Conservation (phyloP, 1,140 invertebrate genomes). For the Elysia chlorotica region DNA sequence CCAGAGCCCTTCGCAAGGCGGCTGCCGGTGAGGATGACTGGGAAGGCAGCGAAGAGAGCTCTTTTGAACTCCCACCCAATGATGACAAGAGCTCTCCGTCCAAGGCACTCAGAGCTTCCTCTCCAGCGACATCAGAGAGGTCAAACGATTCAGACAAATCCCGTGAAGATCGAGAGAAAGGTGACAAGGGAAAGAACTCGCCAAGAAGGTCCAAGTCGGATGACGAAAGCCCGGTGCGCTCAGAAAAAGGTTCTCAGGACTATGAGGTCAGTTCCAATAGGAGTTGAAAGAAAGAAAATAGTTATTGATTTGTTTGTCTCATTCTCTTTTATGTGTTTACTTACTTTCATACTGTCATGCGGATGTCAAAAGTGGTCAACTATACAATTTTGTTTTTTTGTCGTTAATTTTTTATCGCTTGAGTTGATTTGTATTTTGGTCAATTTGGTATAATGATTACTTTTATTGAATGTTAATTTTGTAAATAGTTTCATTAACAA, state of each 20-base stretch:
- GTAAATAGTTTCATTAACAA: too few species aligned
- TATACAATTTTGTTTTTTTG: too few species aligned
- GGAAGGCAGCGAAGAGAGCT: background rate
- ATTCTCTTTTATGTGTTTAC: too few species aligned
- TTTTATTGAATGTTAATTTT: too few species aligned
- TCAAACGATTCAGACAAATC: too few species aligned
- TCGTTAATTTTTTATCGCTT: too few species aligned
- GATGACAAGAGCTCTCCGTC: background rate
- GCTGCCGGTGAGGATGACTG: slow-evolving; percentile 17
- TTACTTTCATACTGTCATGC: too few species aligned
- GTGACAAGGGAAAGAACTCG: background rate
- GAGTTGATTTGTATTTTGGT: too few species aligned
- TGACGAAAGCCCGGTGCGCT: background rate
- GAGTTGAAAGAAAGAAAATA: background rate
- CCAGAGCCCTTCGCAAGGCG: slow-evolving; percentile 36
- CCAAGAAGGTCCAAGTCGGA: background rate
- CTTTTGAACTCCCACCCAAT: background rate
- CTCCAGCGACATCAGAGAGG: too few species aligned
- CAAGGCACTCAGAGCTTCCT: background rate
- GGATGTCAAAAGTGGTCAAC: too few species aligned
- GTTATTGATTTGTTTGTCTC: too few species aligned
- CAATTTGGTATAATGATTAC: too few species aligned
- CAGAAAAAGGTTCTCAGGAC: background rate
- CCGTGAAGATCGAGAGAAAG: background rate
- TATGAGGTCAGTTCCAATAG: background rate